These are phyloP conservation scores for Cotesia congregata DNA, from an alignment of 2,888 invertebrate genomes.

Conservation along the genomic window DNA sequence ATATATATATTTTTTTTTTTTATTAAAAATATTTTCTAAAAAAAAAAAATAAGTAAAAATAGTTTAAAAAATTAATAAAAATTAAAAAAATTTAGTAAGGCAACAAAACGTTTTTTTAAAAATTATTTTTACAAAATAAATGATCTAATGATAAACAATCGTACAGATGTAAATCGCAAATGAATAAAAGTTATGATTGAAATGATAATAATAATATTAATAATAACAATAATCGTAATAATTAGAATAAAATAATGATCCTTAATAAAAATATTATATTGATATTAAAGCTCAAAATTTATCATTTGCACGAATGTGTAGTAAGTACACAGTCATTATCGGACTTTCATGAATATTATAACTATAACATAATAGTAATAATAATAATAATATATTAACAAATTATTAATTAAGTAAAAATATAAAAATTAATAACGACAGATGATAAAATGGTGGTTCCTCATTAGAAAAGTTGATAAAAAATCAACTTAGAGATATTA, in stretches of 20 bases:
- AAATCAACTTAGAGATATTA: background rate
- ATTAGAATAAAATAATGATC: too few relatives aligned
- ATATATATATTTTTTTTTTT: too few relatives aligned
- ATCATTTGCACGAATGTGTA: background rate
- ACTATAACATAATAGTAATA: background rate
- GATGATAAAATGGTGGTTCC: background rate
- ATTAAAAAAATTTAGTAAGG: background rate
- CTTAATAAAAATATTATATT: background rate
- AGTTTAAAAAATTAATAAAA: constrained; percentile 32
- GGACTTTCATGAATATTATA: background rate
- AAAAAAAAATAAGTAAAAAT: constrained; percentile 30
- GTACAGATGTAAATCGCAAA: background rate
- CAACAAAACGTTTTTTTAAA: background rate
- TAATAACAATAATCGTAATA: background rate
- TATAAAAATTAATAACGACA: background rate
- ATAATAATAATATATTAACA: background rate
- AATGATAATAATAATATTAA: constrained; percentile 8
- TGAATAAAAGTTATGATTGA: background rate
- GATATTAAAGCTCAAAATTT: background rate
- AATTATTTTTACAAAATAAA: background rate
- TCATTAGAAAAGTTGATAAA: background rate
- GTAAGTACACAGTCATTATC: background rate
- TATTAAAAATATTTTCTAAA: constrained; percentile 42
- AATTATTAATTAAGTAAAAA: background rate
- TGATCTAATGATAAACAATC: background rate